Percentiles rank a stretch among this genome's conserved stretches.
Evolutionary conservation across 2,797 vertebrate genomes (phyloP).

Genomic region (Alectoris magna): DNA sequence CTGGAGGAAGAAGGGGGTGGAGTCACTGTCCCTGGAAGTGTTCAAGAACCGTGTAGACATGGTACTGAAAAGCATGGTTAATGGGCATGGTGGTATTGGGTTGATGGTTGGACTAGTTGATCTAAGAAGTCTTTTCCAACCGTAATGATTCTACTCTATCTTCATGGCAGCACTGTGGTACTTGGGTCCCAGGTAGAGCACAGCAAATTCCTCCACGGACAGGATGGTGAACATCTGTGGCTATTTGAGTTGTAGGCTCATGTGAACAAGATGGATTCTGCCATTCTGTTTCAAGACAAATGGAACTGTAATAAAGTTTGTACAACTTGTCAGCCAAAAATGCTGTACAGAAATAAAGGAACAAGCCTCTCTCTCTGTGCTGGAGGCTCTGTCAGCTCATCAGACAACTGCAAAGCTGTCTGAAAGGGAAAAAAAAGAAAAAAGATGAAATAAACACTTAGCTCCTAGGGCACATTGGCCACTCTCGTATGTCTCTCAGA

Average conservation of each 20-base stretch:
- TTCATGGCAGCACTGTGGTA: neutral
- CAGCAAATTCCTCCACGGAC: neutral
- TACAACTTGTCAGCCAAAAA: neutral
- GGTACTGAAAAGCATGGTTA: no score
- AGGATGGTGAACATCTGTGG: neutral
- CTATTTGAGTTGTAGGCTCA: neutral
- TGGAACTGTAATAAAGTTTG: neutral
- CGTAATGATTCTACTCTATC: neutral
- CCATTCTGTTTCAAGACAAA: slow-evolving; percentile 19
- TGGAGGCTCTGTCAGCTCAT: neutral
- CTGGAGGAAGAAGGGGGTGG: no score
- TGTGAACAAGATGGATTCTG: neutral
- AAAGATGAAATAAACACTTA: neutral
- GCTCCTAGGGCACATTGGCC: neutral
- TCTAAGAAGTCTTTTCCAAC: no score
- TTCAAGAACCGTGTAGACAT: no score
- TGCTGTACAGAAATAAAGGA: neutral
- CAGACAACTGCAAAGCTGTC: neutral
- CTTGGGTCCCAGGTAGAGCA: rapidly evolving
- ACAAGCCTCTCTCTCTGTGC: neutral
- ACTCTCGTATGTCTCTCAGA: neutral
- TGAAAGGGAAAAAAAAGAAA: neutral
- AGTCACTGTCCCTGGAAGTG: no score
- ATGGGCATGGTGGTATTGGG: no score
- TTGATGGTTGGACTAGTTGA: no score